phyloP scores from a whole-genome alignment of 2,888 invertebrate genomes.

The Leptinotarsa peninsularis region DNA sequence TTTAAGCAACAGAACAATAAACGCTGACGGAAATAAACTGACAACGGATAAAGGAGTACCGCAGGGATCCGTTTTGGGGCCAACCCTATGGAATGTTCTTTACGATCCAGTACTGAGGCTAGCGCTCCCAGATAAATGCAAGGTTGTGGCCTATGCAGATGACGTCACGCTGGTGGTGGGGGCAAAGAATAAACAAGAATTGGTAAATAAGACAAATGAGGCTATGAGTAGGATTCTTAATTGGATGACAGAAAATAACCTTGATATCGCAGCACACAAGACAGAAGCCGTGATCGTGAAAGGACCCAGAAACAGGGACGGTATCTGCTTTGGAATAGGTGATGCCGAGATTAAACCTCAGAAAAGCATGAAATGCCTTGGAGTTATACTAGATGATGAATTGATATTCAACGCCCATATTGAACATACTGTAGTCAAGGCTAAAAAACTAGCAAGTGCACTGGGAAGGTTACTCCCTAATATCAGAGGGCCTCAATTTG shows the following conservation, averaged over 20 bases:
- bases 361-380: conserved; percentile 17
- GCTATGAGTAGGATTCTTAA: neutral
- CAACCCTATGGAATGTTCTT: no score
- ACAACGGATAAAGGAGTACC: neutral
- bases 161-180: neutral
- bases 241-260: conserved; percentile 12
- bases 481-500: neutral
- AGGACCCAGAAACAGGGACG: conserved; percentile 1
- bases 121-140: neutral
- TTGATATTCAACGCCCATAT: conserved; percentile 22
- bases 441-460: neutral
- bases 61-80: neutral
- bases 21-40: neutral
- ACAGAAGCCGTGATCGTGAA: conserved; percentile 25
- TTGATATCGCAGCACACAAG: conserved; percentile 22
- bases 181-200: neutral
- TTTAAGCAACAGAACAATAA: conserved; percentile 19
- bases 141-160: neutral
- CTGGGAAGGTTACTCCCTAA: neutral
- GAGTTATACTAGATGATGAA: conserved; percentile 4
- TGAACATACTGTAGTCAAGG: conserved; percentile 7
- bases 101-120: neutral
- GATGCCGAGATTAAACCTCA: conserved; percentile 4
- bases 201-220: neutral
- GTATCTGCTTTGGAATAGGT: conserved; percentile 11